Conservation (phyloP, 1,140 invertebrate genomes). For the Neodiprion pinetum region DNA sequence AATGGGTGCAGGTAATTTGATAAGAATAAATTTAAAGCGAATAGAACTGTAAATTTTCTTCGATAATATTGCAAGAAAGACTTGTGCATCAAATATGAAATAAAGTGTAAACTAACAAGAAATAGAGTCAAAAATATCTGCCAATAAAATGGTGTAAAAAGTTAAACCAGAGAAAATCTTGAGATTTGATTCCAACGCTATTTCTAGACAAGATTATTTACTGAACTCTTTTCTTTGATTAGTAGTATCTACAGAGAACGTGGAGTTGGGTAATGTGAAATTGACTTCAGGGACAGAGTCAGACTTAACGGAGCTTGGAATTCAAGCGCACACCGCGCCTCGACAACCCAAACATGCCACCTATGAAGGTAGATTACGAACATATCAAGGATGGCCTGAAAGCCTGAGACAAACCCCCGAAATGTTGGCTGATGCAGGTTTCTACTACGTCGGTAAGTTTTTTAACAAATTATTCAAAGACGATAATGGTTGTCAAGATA, state of each 20-base stretch:
- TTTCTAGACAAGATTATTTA: neutral
- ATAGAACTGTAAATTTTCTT: no score
- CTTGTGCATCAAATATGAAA: no score
- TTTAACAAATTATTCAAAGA: slow-evolving; percentile 9
- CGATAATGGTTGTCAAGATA: no score
- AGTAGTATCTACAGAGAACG: slow-evolving; percentile 34
- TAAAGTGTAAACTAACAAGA: no score
- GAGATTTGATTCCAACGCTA: neutral
- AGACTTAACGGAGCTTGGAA: slow-evolving; percentile 67
- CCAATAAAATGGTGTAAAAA: no score
- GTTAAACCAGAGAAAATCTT: no score
- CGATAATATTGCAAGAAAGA: no score
- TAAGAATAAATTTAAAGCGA: no score
- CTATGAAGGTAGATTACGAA: slow-evolving; percentile 68
- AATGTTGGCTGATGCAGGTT: slow-evolving; percentile 75
- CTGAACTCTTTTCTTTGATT: neutral
- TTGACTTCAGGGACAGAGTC: slow-evolving; percentile 42
- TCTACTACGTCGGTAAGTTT: slow-evolving; percentile 74
- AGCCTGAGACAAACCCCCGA: slow-evolving; percentile 70
- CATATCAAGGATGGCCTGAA: slow-evolving; percentile 72
- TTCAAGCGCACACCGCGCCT: slow-evolving; percentile 70
- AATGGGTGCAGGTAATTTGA: slow-evolving; percentile 31
- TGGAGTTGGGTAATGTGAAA: slow-evolving; percentile 47
- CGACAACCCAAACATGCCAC: slow-evolving; percentile 68
- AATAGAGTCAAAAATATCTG: no score